Percentiles rank a stretch among this genome's conserved stretches.
phyloP scores from a whole-genome alignment of 2,797 vertebrate species.

The Anguilla anguilla region DNA sequence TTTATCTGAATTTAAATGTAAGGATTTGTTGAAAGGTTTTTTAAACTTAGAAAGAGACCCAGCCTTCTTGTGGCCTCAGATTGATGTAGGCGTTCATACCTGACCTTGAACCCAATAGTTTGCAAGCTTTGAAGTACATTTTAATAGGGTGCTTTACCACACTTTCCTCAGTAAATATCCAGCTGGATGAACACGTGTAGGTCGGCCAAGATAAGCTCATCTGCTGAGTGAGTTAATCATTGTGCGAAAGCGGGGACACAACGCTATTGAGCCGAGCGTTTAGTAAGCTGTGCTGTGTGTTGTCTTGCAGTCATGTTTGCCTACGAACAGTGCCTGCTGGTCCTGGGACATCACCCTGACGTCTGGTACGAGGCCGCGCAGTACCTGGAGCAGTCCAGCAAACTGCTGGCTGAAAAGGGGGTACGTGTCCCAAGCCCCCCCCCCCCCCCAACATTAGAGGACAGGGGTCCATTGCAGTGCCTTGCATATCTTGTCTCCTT shows the following conservation, averaged over 20 bases:
- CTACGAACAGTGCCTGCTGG: conserved; percentile 97
- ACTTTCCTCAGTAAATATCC: neutral
- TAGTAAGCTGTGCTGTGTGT: conserved; percentile 32
- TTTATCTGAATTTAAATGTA: neutral
- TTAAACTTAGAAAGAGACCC: neutral
- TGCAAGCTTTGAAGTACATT: neutral
- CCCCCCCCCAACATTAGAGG: neutral
- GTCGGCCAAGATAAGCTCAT: neutral
- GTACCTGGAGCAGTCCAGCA: conserved; percentile 98
- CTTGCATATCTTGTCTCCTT: too few species aligned
- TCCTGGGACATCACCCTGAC: conserved; percentile 96
- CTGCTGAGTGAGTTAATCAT: neutral
- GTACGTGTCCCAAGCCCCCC: conserved; percentile 68
- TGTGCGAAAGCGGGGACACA: neutral
- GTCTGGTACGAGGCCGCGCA: conserved; percentile 99
- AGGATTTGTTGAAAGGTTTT: neutral
- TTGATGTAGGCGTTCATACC: neutral
- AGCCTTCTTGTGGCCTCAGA: neutral
- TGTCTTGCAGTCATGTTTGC: conserved; percentile 95
- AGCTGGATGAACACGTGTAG: neutral
- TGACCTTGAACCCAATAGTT: neutral
- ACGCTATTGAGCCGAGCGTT: neutral
- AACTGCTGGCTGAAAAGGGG: conserved; percentile 96
- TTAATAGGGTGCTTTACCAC: neutral
- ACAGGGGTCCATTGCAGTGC: neutral